Evolutionary conservation across 1,140 invertebrate genomes (phyloP).

Genomic region (Ostrea edulis): DNA sequence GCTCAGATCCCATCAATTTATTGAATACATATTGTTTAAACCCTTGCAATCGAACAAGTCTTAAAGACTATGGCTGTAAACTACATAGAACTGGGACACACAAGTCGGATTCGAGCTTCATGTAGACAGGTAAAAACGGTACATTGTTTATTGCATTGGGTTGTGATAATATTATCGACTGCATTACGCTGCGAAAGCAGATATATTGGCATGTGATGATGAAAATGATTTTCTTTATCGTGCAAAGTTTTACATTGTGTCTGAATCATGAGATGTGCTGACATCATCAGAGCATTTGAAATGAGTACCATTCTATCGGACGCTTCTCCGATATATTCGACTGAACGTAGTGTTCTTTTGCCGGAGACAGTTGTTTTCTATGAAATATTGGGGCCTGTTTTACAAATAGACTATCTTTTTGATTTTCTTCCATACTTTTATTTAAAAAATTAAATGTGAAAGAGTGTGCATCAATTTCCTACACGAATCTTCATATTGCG

Average conservation of each 20-base stretch:
- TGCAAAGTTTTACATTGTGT: not conserved
- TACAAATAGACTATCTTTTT: no score
- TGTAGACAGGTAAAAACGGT: not conserved
- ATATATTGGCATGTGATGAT: conserved; percentile 29
- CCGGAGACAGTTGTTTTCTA: not conserved
- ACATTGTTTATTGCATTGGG: not conserved
- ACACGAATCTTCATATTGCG: no score
- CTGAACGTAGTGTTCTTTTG: not conserved
- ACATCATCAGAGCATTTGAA: conserved; percentile 2
- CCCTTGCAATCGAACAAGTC: no score
- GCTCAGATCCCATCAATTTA: no score
- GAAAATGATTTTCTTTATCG: conserved; percentile 11
- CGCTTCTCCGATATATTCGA: not conserved
- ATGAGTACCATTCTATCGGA: not conserved
- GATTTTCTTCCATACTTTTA: no score
- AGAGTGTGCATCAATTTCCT: no score
- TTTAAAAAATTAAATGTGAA: no score
- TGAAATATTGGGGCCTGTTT: no score
- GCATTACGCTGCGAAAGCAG: conserved; percentile 9
- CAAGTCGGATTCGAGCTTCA: not conserved
- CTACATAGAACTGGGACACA: not conserved
- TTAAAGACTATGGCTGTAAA: no score
- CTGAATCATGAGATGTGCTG: not conserved
- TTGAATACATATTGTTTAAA: no score
- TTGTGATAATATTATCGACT: conserved; percentile 15